Base-by-base conservation (phyloP, 1,140 invertebrate genomes). In the Bombus ignitus region DNA sequence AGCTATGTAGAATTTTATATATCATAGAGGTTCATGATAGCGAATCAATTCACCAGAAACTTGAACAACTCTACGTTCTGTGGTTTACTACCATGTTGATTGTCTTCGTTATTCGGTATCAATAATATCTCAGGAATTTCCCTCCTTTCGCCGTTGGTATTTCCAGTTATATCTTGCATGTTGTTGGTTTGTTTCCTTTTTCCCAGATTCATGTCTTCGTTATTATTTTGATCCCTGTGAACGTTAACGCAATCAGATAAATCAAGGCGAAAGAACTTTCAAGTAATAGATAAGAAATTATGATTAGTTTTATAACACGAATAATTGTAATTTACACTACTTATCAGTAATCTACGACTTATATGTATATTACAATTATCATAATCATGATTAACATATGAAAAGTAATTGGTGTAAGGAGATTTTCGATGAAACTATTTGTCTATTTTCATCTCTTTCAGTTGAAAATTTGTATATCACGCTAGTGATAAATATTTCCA, bases 191-290 rank as follows among this genome's bases (percentile, higher is more conserved):
- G 83, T 42, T 59, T 78, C 6, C 53, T 72, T 57, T 89, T 65
- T 4, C 35, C 70, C 90, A 90, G 13, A 70, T 89, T 25, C 87
- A 86, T 42, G 92, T 91, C 78, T 94, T 96, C 83, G 8, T 94
- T 91, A 95, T 95, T 53, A 86, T 96, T 62, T 94, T 95, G 15
- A 90, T 93, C 35, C 92, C 96, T 81, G 93, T 78, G 87, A 90
- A 53, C 35, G 1, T 74, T 39, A 88, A 28, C 35, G 15, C 0
- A 15, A 59, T 59, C 28, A 5, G 47, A 57, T 28, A 59, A 13
- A 37, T 25, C 15, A 35, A 37, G 4, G 1, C 22, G 18, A 32
- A n/a, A 32, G 42, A 53, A 53, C 6, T 53, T 8, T 10, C 28
- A 13, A 62, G 18, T 2, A 8, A 39, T 1, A 15, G 12, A 42